Evolutionary conservation across 2,113 vertebrate species (phyloP), one percentile per base, ranked within the genome.

Genomic region (Scomber colias): DNA sequence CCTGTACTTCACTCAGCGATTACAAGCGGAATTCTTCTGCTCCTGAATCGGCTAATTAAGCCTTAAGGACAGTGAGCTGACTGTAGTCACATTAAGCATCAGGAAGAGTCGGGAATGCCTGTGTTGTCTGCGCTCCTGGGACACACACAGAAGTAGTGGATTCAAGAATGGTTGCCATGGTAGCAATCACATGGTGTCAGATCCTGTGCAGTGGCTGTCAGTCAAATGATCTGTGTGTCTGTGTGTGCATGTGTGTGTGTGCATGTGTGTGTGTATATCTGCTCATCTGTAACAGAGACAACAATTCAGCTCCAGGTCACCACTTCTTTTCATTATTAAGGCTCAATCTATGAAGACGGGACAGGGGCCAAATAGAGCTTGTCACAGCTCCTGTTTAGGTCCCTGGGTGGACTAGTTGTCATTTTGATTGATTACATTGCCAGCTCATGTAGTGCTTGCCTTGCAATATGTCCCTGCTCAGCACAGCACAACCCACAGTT

Each of bases 351-450:
- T 77, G 62, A 84, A 76, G 83, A 81, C 13, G 15, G 63, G 55
- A 63, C 54, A 56, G 15, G 48, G 49, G 77, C 83, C 89, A 86
- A 88, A 81, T 73, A 75, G 74, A 87, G 75, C 75, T 83, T 77
- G 81, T 89, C 82, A 89, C 74, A 60, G 62, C 76, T 78, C 46
- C 71, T 51, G 80, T 73, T 85, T 74, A 59, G 68, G 79, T 77
- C 75, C 79, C 81, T 19, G 45, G 66, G 76, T 86, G 77, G 46
- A 73, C 70, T n/a, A 66, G 24, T 60, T 92, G 92, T 88, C 85
- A 89, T 72, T 83, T 82, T 94, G 92, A 94, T 90, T 90, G 91
- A 94, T 93, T 86, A 80, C 75, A 66, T 86, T 61, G 80, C 87
- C 81, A 74, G 55, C 82, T 82, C 77, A 65, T 84, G 77, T 35